phyloP scores from a whole-genome alignment of 2,797 vertebrate species.

The Babyrousa celebensis region DNA sequence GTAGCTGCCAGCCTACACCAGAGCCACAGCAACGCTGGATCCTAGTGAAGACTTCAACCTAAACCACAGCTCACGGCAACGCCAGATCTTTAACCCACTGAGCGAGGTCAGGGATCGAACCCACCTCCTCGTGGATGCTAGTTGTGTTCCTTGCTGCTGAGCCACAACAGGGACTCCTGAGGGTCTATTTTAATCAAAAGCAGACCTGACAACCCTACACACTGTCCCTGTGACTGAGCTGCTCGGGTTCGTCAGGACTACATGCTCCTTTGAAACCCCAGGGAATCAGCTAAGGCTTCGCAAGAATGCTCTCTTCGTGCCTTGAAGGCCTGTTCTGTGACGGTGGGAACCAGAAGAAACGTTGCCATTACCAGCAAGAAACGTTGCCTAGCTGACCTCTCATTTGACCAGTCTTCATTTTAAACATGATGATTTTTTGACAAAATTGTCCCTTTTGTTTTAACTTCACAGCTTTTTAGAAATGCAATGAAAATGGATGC shows the following conservation, averaged over 20 bases:
- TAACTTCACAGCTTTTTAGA: slow-evolving; percentile 16
- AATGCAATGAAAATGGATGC: neutral
- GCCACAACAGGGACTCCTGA: neutral
- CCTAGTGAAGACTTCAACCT: too few relatives aligned
- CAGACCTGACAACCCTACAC: neutral
- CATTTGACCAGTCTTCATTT: neutral
- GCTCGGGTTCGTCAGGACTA: neutral
- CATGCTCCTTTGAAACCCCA: neutral
- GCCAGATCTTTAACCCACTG: too few relatives aligned
- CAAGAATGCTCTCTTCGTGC: neutral
- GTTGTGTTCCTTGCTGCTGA: too few relatives aligned
- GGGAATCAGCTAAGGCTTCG: neutral
- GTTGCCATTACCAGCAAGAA: neutral
- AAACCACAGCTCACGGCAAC: too few relatives aligned
- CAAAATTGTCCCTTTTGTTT: neutral
- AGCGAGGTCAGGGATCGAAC: too few relatives aligned
- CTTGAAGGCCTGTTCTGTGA: neutral
- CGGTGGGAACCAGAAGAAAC: neutral
- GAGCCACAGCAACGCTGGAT: too few relatives aligned
- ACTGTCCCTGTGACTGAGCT: neutral
- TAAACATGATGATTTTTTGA: neutral
- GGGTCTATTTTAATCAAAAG: neutral
- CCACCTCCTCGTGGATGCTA: too few relatives aligned
- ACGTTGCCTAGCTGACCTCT: neutral
- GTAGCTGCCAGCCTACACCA: too few relatives aligned